phyloP scores from a whole-genome alignment of 1,140 invertebrate species.

The Drosophila serrata region DNA sequence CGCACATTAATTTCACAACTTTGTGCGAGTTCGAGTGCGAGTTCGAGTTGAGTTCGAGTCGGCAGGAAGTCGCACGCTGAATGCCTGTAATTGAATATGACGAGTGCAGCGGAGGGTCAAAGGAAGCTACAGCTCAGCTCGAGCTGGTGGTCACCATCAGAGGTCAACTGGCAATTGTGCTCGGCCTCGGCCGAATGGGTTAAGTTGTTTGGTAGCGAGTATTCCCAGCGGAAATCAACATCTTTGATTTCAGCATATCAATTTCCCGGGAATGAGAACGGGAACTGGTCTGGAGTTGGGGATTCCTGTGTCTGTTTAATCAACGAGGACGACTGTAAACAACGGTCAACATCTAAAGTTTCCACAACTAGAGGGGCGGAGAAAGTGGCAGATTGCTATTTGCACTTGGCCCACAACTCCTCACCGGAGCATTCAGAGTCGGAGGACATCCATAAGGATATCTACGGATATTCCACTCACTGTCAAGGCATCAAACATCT shows the following conservation, averaged over 20 bases:
- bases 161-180: constrained; percentile 71
- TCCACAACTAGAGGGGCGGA: constrained; percentile 13
- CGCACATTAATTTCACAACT: constrained; percentile 78
- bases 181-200: constrained; percentile 58
- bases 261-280: constrained; percentile 46
- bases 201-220: constrained; percentile 45
- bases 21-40: constrained; percentile 12
- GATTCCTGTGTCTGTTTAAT: constrained; percentile 74
- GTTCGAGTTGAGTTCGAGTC: constrained; percentile 19
- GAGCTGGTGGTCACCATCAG: constrained; percentile 43
- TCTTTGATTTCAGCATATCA: constrained; percentile 83
- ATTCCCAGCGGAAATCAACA: constrained; percentile 82
- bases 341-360: constrained; percentile 70
- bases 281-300: background rate
- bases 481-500: constrained; percentile 68
- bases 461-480: constrained; percentile 44
- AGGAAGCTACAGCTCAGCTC: constrained; percentile 11
- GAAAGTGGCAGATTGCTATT: constrained; percentile 27
- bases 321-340: constrained; percentile 74
- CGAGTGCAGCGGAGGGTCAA: constrained; percentile 48
- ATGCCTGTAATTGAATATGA: constrained; percentile 81
- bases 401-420: constrained; percentile 53
- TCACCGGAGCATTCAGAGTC: background rate
- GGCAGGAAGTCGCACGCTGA: constrained; percentile 69
- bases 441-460: constrained; percentile 21